Base-by-base conservation (phyloP, 2,113 vertebrate genomes). In the Gasterosteus aculeatus region DNA sequence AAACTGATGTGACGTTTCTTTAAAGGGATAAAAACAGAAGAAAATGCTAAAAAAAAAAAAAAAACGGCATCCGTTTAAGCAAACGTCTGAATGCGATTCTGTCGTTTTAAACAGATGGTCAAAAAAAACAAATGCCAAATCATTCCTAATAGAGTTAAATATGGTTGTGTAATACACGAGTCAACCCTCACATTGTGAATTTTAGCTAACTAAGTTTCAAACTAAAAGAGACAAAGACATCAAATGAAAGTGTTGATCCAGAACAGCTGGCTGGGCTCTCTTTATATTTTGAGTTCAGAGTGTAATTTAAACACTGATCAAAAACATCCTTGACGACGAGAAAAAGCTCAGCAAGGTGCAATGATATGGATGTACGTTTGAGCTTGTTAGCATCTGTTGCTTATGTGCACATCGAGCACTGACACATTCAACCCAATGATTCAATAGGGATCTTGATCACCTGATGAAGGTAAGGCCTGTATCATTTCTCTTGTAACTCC, bases 41-140 rank as follows among this genome's bases (percentile, higher is more conserved):
- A 42, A 78, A 66, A 67, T 76, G 70, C 61, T 67, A 77, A 76
- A 68, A 12, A 35, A 35, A 41, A 15, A 26, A 26, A 26, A 70
- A 38, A 70, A 42, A 14, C 58, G 63, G 59, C 41, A 16, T 22
- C 18, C 49, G 60, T 77, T 84, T 66, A 31, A 77, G 53, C 62
- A 22, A 53, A 42, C 2, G 67, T 76, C 44, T 72, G 78, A 89
- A 46, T 7, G 15, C 0, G 11, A 51, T 80, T 90, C 77, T 49
- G 72, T 83, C 31, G 12, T 33, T 73, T 80, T 18, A 26, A 7
- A 77, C 72, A 76, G 49, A 72, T 10, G 69, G 63, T 0, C 10
- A 0, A 35, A 51, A 64, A 44, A 51, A 71, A 63, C 33, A 59
- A 29, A 22, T 18, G 38, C 46, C 60, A 81, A n/a, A 75, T 67